Percentiles rank a stretch among this genome's conserved stretches.
phyloP scores from a whole-genome alignment of 2,888 invertebrate species.

The Phortica okadai region DNA sequence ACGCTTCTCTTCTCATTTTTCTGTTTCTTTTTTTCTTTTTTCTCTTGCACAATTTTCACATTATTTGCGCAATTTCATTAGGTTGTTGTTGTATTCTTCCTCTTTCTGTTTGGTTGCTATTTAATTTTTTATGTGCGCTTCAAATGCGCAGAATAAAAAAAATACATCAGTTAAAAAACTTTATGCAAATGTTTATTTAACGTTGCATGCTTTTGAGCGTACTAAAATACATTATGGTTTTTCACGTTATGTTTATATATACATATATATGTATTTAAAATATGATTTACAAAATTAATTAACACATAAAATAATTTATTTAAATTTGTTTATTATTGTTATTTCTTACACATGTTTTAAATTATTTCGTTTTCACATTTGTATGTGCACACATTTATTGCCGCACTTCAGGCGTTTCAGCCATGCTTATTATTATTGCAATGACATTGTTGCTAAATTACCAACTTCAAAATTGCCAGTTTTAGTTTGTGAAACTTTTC shows the following conservation, averaged over 20 bases:
- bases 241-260: not conserved
- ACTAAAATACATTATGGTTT: not conserved
- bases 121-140: not conserved
- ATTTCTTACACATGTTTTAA: not conserved
- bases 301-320: not conserved
- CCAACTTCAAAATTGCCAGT: constrained; percentile 14
- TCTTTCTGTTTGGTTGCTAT: not conserved
- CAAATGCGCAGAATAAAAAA: not conserved
- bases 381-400: not conserved
- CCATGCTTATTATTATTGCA: not conserved
- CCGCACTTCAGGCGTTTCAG: not conserved
- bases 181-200: not conserved
- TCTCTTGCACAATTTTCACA: not conserved
- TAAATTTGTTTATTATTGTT: not conserved
- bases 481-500: constrained; percentile 14
- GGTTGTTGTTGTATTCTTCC: not conserved
- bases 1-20: constrained; percentile 17
- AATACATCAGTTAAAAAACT: not conserved
- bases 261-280: not conserved
- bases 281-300: not conserved
- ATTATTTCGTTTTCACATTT: not conserved
- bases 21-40: not conserved
- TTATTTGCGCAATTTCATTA: constrained; percentile 20
- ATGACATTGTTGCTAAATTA: not conserved
- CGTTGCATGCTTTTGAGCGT: not conserved